These are phyloP conservation scores for Huso huso DNA, from an alignment of 2,797 vertebrate species.

Conservation along the genomic window DNA sequence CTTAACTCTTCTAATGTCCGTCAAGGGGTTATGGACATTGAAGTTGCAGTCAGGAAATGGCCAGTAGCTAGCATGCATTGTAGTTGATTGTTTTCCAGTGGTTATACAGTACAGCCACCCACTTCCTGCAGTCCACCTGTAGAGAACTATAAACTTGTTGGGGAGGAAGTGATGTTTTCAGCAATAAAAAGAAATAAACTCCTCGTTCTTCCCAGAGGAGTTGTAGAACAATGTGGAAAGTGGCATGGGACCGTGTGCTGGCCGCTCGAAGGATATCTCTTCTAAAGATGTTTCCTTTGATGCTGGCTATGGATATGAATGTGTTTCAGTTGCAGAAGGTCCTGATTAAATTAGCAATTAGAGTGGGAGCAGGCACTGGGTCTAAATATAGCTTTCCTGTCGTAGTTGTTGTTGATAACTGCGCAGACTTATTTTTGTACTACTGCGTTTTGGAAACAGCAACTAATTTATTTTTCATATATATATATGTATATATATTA, in stretches of 20 bases:
- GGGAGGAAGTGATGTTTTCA: too few relatives aligned
- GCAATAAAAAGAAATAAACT: slow-evolving; percentile 31
- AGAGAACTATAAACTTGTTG: background rate
- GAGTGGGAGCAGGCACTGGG: slow-evolving; percentile 22
- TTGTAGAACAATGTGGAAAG: slow-evolving; percentile 63
- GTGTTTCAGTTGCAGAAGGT: slow-evolving; percentile 57
- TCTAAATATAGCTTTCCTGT: slow-evolving; percentile 70
- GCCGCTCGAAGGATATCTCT: slow-evolving; percentile 65
- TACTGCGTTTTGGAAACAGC: slow-evolving; percentile 53
- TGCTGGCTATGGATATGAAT: slow-evolving; percentile 63
- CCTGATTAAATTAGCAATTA: slow-evolving; percentile 70
- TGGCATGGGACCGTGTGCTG: slow-evolving; percentile 53
- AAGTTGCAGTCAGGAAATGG: background rate
- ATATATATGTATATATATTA: too few relatives aligned
- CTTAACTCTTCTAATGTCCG: too few relatives aligned
- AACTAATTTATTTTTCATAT: slow-evolving; percentile 52
- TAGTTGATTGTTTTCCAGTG: background rate
- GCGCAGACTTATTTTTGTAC: slow-evolving; percentile 12
- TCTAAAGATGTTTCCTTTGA: slow-evolving; percentile 74
- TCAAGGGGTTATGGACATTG: background rate
- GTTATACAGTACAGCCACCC: background rate
- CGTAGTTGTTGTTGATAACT: slow-evolving; percentile 49
- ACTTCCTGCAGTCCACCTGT: slow-evolving; percentile 5
- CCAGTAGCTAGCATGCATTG: background rate
- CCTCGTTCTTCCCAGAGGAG: slow-evolving; percentile 58